Evolutionary conservation across 1,140 invertebrate species (phyloP), one percentile per base, ranked within the genome.

Genomic region (Drosophila nebulosa): DNA sequence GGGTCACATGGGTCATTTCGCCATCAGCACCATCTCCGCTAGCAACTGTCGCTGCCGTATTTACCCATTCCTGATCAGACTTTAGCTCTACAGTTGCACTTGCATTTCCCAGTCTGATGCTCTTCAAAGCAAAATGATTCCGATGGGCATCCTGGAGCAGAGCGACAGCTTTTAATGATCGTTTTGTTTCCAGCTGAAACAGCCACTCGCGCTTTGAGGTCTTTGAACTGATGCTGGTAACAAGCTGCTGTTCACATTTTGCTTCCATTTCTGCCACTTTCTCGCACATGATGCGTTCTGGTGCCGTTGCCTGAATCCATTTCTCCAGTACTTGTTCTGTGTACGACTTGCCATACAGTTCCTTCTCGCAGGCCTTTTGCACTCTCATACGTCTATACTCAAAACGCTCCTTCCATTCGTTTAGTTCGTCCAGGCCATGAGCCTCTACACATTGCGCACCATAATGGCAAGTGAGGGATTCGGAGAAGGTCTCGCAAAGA

Each of bases 381-480:
- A 95, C 90, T 71, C 93, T 93, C 93, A 94, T 94, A 52, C 92
- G 92, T 27, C 95, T 90, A 79, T 95, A 95, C 70, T 95, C 93
- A 83, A 95, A 95, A 55, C 95, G 92, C 75, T 95, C 94, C 78
- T 94, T 93, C 96, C 96, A 96, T 92, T 96, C 95, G 9, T 93
- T 91, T 6, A 96, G 90, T 89, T 96, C 96, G 56, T 95, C 94
- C 58, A 93, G 86, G 12, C 95, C 95, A 85, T 96, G 96, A 3
- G 96, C 96, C 86, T 95, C 94, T n/a, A 95, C 94, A 91, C 95
- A 96, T 77, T 95, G 95, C 12, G 94, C 92, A 16, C 95, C 95
- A 79, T 95, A 94, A 36, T 94, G 92, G 89, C 95, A 96, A 22
- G 90, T 92, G 24, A 93, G 93, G 39, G 84, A 90, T 60, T 93